phyloP scores from a whole-genome alignment of 2,797 vertebrate genomes.

The Notoglanidium macrostoma region DNA sequence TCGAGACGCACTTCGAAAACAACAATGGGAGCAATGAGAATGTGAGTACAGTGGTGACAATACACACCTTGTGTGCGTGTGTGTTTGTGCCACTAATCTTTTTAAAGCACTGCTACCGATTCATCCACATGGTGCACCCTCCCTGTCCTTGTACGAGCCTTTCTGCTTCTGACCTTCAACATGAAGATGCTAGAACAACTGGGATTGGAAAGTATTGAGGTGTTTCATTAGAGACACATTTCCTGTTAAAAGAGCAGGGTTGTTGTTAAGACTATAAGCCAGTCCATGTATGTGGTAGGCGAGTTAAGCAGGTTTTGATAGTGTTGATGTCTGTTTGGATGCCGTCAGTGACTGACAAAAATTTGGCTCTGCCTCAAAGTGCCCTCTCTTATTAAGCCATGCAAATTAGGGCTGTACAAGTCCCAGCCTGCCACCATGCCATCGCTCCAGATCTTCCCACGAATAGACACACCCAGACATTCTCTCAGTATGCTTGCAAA shows the following conservation, averaged over 20 bases:
- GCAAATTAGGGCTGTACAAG: conserved; percentile 46
- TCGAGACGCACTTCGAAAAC: conserved; percentile 83
- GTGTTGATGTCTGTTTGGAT: conserved; percentile 14
- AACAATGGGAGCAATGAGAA: conserved; percentile 79
- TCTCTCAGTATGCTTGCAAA: background rate
- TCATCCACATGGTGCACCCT: conserved; percentile 12
- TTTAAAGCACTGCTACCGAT: conserved; percentile 38
- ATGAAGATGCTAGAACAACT: background rate
- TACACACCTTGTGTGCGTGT: background rate
- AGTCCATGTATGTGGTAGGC: background rate
- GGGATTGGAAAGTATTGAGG: background rate
- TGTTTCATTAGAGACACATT: background rate
- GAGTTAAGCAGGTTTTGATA: conserved; percentile 28
- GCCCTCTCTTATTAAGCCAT: conserved; percentile 43
- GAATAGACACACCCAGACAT: conserved; percentile 32
- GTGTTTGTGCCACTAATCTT: conserved; percentile 37
- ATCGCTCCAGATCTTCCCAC: conserved; percentile 22
- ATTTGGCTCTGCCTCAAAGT: conserved; percentile 33
- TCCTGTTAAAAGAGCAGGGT: background rate
- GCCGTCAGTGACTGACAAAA: conserved; percentile 18
- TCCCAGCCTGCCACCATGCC: conserved; percentile 42
- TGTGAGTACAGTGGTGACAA: conserved; percentile 69
- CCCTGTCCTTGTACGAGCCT: conserved; percentile 25
- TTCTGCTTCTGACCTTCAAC: conserved; percentile 29
- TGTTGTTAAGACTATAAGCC: background rate